phyloP scores from a whole-genome alignment of 1,140 invertebrate genomes.

The Drosophila cardini region DNA sequence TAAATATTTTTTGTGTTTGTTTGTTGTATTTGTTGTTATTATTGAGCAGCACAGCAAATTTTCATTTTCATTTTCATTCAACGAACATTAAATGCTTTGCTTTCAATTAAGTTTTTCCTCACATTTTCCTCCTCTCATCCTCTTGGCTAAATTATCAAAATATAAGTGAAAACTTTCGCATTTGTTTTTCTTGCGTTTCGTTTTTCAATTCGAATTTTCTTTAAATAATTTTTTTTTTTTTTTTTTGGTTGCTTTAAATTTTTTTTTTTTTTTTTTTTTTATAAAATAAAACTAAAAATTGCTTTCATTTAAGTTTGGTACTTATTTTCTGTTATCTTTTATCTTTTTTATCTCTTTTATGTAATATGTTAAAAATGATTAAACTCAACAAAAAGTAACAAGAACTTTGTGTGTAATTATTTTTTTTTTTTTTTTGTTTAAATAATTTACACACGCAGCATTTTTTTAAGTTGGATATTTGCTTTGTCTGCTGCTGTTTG shows the following conservation, averaged over 20 bases:
- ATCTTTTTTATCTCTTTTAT: slow-evolving; percentile 25
- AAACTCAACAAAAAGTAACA: slow-evolving; percentile 77
- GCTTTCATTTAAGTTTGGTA: slow-evolving; percentile 43
- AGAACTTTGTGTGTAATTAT: slow-evolving; percentile 45
- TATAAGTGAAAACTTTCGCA: slow-evolving; percentile 13
- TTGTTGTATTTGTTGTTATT: slow-evolving; percentile 68
- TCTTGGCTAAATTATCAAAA: slow-evolving; percentile 29
- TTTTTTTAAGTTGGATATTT: slow-evolving; percentile 38
- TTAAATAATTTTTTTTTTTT: slow-evolving; percentile 36
- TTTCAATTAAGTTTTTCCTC: slow-evolving; percentile 53
- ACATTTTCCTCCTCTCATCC: neutral
- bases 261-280: slow-evolving; percentile 53
- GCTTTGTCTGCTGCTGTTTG: slow-evolving; percentile 29
- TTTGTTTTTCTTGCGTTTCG: no score
- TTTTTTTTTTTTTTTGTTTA: slow-evolving; percentile 45
- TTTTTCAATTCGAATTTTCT: slow-evolving; percentile 21
- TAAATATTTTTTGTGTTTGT: no score
- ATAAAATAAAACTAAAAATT: slow-evolving; percentile 68
- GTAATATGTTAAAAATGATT: slow-evolving; percentile 47
- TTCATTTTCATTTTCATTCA: slow-evolving; percentile 71
- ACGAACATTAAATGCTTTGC: slow-evolving; percentile 76
- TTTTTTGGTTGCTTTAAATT: slow-evolving; percentile 46
- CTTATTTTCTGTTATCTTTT: neutral
- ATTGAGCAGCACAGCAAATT: slow-evolving; percentile 84
- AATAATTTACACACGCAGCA: slow-evolving; percentile 18